Evolutionary conservation across 2,113 vertebrate species (phyloP), one percentile per base, ranked within the genome.

Genomic region (Ptychochromis oligacanthus): DNA sequence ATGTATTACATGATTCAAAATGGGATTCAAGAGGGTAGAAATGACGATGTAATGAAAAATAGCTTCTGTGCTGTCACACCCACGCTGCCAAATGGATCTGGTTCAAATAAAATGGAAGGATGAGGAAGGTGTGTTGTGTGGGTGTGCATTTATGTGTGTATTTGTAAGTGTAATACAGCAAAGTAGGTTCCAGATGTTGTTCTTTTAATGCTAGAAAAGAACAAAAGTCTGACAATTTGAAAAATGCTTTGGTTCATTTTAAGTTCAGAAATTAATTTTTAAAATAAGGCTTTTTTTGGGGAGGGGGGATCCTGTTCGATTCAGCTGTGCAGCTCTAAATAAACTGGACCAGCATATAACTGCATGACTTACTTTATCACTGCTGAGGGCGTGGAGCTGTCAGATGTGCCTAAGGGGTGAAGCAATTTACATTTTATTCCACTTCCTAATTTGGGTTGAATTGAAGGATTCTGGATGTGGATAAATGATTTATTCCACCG

Each of bases 381-480:
- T 31, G 31, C 7, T 31, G 28, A 38, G 56, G 20, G 9, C 11
- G 46, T 6, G 11, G 15, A 34, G 70, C 26, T 31, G 31, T 60
- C 28, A 43, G 65, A 72, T 54, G 75, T 52, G 59, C 9, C 49
- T 22, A 34, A 67, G 38, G 13, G 7, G n/a, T 61, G 65, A 70
- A 57, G 31, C 24, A 58, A 86, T 77, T 82, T 56, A n/a, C 57
- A 70, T 79, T 57, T 80, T 70, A 7, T 24, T 10, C 20, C 24
- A 28, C 14, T 75, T 65, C 77, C 36, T 75, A 40, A 26, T 38
- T 7, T 0, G 13, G 10, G 15, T 38, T 67, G n/a, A n/a, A n/a
- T n/a, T n/a, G n/a, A n/a, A n/a, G n/a, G n/a, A n/a, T n/a, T n/a
- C 18, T 75, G 4, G 77, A 70, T 24, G 34, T 31, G 22, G 65